Evolutionary conservation across 2,113 vertebrate genomes (phyloP), one percentile per base, ranked within the genome.

Genomic region (Falco punctatus): DNA sequence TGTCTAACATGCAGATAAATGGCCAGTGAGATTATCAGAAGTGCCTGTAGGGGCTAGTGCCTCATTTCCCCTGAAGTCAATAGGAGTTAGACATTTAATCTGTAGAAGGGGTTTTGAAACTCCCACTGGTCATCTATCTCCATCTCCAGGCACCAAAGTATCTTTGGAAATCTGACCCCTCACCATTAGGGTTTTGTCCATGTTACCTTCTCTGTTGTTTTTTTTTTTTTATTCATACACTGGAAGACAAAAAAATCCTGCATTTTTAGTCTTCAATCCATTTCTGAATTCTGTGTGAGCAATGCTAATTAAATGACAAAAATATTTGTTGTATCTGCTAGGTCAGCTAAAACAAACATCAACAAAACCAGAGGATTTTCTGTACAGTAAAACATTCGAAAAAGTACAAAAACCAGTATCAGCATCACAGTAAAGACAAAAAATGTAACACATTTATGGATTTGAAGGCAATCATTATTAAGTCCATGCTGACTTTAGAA

Each of bases 31-130:
- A 92, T 87, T 91, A 94, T 64, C 3, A 7, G 66, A 95, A 85
- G 44, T 79, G 49, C 44, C 65, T 95, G 2, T 13, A 83, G 61
- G 42, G 65, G n/a, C 70, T 94, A 75, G 61, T 94, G 66, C 78
- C 87, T 95, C 70, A 69, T 88, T 93, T 91, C 57, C 84, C 59
- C 54, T 82, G 48, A 91, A 95, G 87, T 85, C 91, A 90, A 85
- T 69, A 88, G 46, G 42, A 94, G 21, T 69, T 91, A 87, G 54
- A 61, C 27, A 87, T 75, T 85, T 91, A 88, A 85, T 91, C 52
- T 88, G 52, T 58, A 80, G 66, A 12, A 90, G 66, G 62, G 70
- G 91, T 93, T 96, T 94, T 91, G 35, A 91, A 95, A 91, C 33
- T 96, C 84, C 77, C 84, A 51, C 35, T 70, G 57, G 84, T 89